A percentile compares a stretch with the other conserved stretches of the same genome.
phyloP scores from a whole-genome alignment of 1,140 invertebrate genomes.

The Sarcophaga peregrina region DNA sequence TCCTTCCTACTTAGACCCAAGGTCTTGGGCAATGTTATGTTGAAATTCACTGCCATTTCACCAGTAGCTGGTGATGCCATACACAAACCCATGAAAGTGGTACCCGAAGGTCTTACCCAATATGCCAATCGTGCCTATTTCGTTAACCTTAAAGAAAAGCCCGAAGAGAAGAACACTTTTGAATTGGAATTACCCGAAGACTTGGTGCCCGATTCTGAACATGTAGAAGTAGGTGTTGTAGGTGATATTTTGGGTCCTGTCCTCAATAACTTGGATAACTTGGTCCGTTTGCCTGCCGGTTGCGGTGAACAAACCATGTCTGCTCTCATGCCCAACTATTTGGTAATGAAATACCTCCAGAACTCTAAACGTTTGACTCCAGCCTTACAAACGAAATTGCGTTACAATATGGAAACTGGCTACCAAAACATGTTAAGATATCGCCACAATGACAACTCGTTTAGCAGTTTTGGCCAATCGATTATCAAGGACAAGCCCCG shows the following conservation, averaged over 20 bases:
- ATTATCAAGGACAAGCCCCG: constrained; percentile 56
- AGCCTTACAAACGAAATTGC: constrained; percentile 76
- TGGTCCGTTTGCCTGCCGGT: constrained; percentile 86
- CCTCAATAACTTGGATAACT: constrained; percentile 78
- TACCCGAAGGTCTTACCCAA: constrained; percentile 82
- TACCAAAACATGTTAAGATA: constrained; percentile 95
- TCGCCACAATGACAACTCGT: constrained; percentile 90
- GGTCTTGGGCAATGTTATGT: constrained; percentile 77
- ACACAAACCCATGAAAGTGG: constrained; percentile 77
- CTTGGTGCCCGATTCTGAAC: constrained; percentile 76
- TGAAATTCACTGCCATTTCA: constrained; percentile 81
- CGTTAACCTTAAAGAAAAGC: constrained; percentile 76
- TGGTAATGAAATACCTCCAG: constrained; percentile 80
- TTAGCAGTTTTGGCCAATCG: constrained; percentile 85
- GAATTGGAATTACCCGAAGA: constrained; percentile 78
- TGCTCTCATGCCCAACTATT: constrained; percentile 90
- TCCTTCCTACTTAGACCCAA: constrained; percentile 84
- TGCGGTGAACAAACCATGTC: constrained; percentile 97
- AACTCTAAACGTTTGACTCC: constrained; percentile 63
- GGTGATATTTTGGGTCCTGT: constrained; percentile 82
- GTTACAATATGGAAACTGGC: constrained; percentile 85
- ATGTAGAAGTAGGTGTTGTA: constrained; percentile 78
- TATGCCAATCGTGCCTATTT: constrained; percentile 82
- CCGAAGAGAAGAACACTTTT: constrained; percentile 71
- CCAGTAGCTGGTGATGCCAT: constrained; percentile 79